Base-by-base conservation (phyloP, 2,797 vertebrate species). In the Pangasius mekongensis region DNA sequence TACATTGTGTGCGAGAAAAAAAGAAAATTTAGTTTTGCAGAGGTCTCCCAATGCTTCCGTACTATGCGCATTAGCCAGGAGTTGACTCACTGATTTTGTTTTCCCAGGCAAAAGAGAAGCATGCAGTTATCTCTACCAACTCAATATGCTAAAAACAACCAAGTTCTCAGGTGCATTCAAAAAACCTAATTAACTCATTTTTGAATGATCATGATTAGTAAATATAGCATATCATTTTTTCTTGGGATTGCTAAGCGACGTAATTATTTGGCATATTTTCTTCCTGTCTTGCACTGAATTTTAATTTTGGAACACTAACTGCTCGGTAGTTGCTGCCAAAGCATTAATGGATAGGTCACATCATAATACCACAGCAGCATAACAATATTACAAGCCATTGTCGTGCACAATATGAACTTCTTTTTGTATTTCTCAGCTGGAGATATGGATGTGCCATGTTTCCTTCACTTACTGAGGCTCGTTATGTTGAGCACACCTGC, bases 401-500 rank as follows among this genome's bases (percentile, higher is more conserved):
- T 27, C 3, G 10, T 52, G 39, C 24, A 47, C 81, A 47, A 64
- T 18, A 83, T 47, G 27, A 69, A 43, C 36, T 20, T 18, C 36
- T 62, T 9, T 83, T 83, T 69, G 64, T 33, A 47, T 54, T 84
- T 84, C 64, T 84, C 64, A 54, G 83, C 64, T 69, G 47, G 83
- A 54, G 47, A 64, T 64, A 69, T 5, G 27, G 24, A 78, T 33
- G 82, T 56, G 71, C 22, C 2, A 2, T 67, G 81, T 22, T 84
- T 84, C 43, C 11, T 76, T 56, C 20, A 14, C n/a, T 83, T 66
- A 56, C 56, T 3, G 58, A 77, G 56, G 83, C 83, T 88, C 36
- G 27, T 88, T 88, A 80, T 69, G 62, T 69, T 52, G 49, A 16
- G 60, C 58, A 56, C 71, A 78, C 73, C 73, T 88, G 73, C 47